Percentiles rank a stretch among this genome's conserved stretches.
Conservation (phyloP, 1,140 invertebrate species). For the Drosophila nigrodunni region DNA sequence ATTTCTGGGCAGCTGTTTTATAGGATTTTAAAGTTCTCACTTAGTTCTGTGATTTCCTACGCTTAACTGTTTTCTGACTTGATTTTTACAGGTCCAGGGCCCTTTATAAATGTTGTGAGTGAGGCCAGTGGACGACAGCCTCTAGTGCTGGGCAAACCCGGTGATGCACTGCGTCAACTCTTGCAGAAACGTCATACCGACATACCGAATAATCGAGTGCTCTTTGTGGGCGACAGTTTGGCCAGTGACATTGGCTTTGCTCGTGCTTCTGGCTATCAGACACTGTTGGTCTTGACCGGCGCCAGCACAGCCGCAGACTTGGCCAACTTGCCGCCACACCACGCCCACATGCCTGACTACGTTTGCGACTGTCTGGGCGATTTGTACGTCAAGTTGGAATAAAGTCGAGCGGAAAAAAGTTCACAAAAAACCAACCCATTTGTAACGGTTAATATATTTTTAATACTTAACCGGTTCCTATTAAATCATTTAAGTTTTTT, state of each 20-base stretch:
- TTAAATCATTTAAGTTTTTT: background rate
- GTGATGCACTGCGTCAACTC: constrained; percentile 84
- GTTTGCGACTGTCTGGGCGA: constrained; percentile 78
- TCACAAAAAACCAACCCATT: background rate
- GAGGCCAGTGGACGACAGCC: constrained; percentile 85
- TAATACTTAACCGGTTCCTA: background rate
- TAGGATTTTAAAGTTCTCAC: too few relatives aligned
- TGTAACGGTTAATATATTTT: background rate
- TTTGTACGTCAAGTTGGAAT: constrained; percentile 24
- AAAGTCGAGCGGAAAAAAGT: background rate
- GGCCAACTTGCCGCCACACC: constrained; percentile 22
- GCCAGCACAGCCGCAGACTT: constrained; percentile 77
- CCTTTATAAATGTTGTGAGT: constrained; percentile 85
- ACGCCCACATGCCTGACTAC: constrained; percentile 79
- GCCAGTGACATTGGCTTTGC: constrained; percentile 87
- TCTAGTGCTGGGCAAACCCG: constrained; percentile 86
- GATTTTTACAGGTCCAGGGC: constrained; percentile 84
- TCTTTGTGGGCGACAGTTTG: constrained; percentile 88
- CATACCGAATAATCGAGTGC: constrained; percentile 85
- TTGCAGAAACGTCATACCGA: constrained; percentile 83
- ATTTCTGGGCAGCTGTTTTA: too few relatives aligned
- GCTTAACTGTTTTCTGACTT: background rate
- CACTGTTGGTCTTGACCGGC: constrained; percentile 86
- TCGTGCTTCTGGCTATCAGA: constrained; percentile 86
- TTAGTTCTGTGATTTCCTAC: too few relatives aligned